Percentiles rank a stretch among this genome's conserved stretches.
Conservation (phyloP, 1,140 invertebrate species). For the Euwallacea fornicatus region DNA sequence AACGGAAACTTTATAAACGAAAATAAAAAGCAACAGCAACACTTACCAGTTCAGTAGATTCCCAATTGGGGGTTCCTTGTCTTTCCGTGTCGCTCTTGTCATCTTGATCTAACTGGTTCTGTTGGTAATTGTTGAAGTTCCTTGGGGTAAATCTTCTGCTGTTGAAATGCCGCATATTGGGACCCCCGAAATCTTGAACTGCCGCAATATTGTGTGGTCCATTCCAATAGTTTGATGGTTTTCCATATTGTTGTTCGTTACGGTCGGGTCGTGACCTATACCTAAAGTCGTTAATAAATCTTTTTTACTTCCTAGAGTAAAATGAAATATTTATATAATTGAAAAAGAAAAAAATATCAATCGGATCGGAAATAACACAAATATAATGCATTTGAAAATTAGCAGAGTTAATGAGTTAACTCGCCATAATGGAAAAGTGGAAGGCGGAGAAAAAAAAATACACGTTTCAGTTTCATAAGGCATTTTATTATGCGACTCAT, state of each 20-base stretch:
- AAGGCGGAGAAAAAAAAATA: too few species aligned
- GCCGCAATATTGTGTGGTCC: conserved; percentile 55
- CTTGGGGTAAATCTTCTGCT: conserved; percentile 53
- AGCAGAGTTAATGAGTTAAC: too few species aligned
- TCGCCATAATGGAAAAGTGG: too few species aligned
- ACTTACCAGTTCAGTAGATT: conserved; percentile 10
- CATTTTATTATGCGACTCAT: too few species aligned
- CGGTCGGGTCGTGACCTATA: conserved; percentile 62
- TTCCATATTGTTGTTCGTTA: conserved; percentile 59
- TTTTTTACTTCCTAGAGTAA: too few species aligned
- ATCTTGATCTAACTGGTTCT: conserved; percentile 57
- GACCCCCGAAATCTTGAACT: conserved; percentile 60
- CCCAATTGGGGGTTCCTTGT: conserved; percentile 3
- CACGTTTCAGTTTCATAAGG: too few species aligned
- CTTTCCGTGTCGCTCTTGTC: conserved; percentile 4
- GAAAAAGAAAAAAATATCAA: too few species aligned
- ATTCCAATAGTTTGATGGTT: conserved; percentile 56
- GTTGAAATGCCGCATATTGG: conserved; percentile 62
- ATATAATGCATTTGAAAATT: too few species aligned
- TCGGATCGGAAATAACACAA: too few species aligned
- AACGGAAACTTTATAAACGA: not conserved
- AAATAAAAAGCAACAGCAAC: too few species aligned
- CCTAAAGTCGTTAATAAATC: conserved; percentile 35
- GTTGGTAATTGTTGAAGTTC: conserved; percentile 28
- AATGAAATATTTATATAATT: too few species aligned